Evolutionary conservation across 2,797 vertebrate species (phyloP), one percentile per base, ranked within the genome.

Genomic region (Streptopelia turtur): DNA sequence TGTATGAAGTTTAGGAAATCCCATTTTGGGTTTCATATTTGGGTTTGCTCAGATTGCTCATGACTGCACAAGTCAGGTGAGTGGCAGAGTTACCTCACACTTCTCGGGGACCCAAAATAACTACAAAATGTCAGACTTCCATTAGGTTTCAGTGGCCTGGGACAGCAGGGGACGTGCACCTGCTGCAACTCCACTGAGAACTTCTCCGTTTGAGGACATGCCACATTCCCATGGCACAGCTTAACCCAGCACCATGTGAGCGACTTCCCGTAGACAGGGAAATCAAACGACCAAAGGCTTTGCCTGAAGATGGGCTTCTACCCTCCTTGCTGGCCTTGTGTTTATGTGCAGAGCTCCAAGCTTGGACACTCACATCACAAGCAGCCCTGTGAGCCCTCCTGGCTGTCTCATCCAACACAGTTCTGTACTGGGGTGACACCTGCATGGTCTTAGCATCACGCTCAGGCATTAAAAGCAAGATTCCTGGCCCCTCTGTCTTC

Each of bases 211-310:
- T 33, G 18, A 72, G 57, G 28, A 55, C 1, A 1, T 4, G 8
- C n/a, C 60, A 37, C 0, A 0, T 27, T 6, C 39, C 60, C 33
- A 27, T 5, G 16, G 57, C 66, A 72, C 43, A 72, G 63, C 65
- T 61, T 59, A 68, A 24, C 17, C 17, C 45, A 35, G 37, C 68
- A 69, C 24, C 3, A 16, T 11, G 13, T 16, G 35, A 50, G 24
- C 23, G 7, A 50, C 2, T 0, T 16, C 56, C 33, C 41, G 16
- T 1, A 47, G 18, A 13, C 27, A 11, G 0, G n/a, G 25, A 9
- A 65, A 45, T 43, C 22, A 56, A 77, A 76, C 25, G 18, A 25
- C 6, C 2, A 4, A 25, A 65, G 63, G 41, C 20, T 61, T 61
- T 69, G 43, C 59, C 41, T 69, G 3, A 28, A 41, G 27, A 65